phyloP scores from a whole-genome alignment of 1,140 invertebrate species.

The Macrotrachela quadricornifera region DNA sequence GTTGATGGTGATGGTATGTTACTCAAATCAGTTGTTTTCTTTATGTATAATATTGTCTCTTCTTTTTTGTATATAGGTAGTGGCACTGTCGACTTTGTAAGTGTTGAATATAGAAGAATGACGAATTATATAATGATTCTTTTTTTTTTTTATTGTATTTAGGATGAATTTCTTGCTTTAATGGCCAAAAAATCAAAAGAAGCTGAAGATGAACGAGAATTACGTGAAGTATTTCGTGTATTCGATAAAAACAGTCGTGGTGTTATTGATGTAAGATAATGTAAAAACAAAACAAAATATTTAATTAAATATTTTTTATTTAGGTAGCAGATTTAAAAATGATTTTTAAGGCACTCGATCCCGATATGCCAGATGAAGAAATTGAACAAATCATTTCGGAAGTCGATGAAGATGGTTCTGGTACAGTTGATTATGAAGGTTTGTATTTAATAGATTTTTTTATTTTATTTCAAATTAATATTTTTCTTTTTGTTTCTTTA shows the following conservation, averaged over 20 bases:
- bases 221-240: constrained; percentile 29
- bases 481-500: background rate
- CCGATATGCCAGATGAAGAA: constrained; percentile 30
- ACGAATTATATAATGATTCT: too few species aligned
- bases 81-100: constrained; percentile 5
- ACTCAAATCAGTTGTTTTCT: too few species aligned
- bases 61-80: background rate
- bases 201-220: constrained; percentile 29
- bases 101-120: too few species aligned
- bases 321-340: constrained; percentile 12
- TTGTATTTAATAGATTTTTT: background rate
- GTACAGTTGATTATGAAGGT: constrained; percentile 33
- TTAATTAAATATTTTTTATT: too few species aligned
- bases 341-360: constrained; percentile 27
- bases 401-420: constrained; percentile 30
- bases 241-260: constrained; percentile 30
- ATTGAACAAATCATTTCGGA: constrained; percentile 32
- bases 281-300: too few species aligned
- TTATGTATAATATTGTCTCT: too few species aligned
- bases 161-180: constrained; percentile 22
- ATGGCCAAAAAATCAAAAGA: constrained; percentile 25
- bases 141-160: too few species aligned
- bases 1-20: constrained; percentile 25
- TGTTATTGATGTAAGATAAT: constrained; percentile 18
- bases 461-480: background rate